phyloP scores from a whole-genome alignment of 2,113 vertebrate species.

The Anoplopoma fimbria region DNA sequence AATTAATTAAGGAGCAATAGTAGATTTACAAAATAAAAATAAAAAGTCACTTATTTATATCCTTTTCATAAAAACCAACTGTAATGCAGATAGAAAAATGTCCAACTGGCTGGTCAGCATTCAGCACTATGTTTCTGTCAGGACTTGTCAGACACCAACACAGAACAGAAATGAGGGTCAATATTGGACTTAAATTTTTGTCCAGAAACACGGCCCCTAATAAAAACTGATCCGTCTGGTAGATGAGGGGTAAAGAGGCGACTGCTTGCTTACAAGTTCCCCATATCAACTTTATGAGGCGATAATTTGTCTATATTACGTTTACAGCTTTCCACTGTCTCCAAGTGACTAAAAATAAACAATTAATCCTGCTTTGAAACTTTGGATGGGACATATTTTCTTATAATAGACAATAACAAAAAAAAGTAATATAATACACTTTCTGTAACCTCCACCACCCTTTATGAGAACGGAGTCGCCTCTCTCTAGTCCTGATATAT shows the following conservation, averaged over 20 bases:
- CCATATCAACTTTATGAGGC: background rate
- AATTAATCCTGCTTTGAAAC: conserved; percentile 1
- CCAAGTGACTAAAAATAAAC: background rate
- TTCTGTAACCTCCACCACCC: background rate
- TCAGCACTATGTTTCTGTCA: background rate
- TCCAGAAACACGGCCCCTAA: background rate
- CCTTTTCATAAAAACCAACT: background rate
- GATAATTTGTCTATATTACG: background rate
- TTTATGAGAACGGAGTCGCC: conserved; percentile 16
- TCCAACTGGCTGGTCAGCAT: background rate
- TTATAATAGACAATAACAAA: background rate
- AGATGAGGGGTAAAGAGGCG: background rate
- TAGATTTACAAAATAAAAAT: background rate
- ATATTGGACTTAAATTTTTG: background rate
- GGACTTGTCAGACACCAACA: background rate
- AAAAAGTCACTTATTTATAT: background rate
- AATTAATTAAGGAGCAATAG: background rate
- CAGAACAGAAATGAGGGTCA: background rate
- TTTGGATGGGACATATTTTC: background rate
- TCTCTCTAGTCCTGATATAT: conserved; percentile 31
- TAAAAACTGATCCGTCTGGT: background rate
- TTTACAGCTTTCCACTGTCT: background rate
- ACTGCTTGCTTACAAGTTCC: background rate
- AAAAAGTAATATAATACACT: conserved; percentile 4
- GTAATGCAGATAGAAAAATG: background rate